Base-by-base conservation (phyloP, 2,113 vertebrate species). In the Andinoacara biseriatus region DNA sequence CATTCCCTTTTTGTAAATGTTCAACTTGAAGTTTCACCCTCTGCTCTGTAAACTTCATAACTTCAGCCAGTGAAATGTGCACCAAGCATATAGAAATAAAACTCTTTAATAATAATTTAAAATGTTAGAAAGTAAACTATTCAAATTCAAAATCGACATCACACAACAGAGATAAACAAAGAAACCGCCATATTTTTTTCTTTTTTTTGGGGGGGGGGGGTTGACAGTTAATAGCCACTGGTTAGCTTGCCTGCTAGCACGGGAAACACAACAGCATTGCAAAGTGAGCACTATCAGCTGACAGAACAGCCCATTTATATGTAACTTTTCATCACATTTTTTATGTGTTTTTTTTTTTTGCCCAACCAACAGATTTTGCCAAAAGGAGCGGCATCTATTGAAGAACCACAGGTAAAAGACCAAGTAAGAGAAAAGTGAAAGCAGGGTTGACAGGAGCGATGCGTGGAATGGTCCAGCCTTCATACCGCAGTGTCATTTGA, bases 401-500 rank as follows among this genome's bases (percentile, higher is more conserved):
- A 92, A 91, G 81, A 86, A 90, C 90, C 87, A 90, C 89, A 86
- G 56, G 92, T 83, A 88, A 90, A 91, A 93, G 91, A 92, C 85
- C 65, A 69, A 90, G 89, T 80, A 83, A 89, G 86, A 90, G 81
- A 85, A 86, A 85, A 75, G 90, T 87, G 89, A 94, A 93, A 93
- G 94, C 94, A 95, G 94, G 94, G 94, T 91, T 94, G 95, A 94
- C 87, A 88, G 90, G 91, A 92, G 88, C 85, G 74, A 87, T 86
- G 83, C 59, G 84, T 92, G 92, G 86, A 87, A 91, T 79, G 90
- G 90, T 86, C 90, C 92, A 90, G 91, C 89, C 90, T 91, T 92
- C 80, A 29, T 74, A 90, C 69, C 22, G 87, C 89, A 67, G 91
- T 90, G 92, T 91, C 76, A 7, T 87, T 79, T 69, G 58, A 82